These are phyloP conservation scores for Iphiclides podalirius DNA, from an alignment of 2,888 invertebrate species.

Conservation along the genomic window DNA sequence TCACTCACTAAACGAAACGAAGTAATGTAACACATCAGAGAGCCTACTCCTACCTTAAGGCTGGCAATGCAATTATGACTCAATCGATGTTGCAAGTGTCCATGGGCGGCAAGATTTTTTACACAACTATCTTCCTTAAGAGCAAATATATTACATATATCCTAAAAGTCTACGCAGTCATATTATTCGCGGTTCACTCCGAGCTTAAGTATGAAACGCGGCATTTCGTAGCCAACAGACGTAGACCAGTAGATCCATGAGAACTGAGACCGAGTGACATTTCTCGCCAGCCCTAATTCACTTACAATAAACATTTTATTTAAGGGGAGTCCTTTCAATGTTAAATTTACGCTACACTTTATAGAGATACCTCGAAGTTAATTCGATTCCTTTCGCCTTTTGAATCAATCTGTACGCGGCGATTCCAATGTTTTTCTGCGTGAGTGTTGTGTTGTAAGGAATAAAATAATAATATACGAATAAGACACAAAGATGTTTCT, in stretches of 20 bases:
- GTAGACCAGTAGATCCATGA: conserved; percentile 41
- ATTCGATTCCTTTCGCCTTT: conserved; percentile 12
- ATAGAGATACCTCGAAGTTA: conserved; percentile 11
- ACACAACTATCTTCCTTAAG: too few relatives aligned
- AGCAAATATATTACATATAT: too few relatives aligned
- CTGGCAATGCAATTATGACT: too few relatives aligned
- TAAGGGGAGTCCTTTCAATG: conserved; percentile 19
- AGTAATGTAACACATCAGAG: too few relatives aligned
- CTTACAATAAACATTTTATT: conserved; percentile 47
- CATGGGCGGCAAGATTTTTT: too few relatives aligned
- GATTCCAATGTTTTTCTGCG: too few relatives aligned
- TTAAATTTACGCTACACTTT: conserved; percentile 11
- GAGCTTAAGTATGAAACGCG: conserved; percentile 37
- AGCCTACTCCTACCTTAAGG: too few relatives aligned
- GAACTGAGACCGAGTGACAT: conserved; percentile 43
- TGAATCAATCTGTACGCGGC: not conserved
- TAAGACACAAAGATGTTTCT: not conserved
- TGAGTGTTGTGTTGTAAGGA: too few relatives aligned
- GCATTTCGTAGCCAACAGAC: not conserved
- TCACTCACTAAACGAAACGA: too few relatives aligned
- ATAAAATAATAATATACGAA: not conserved
- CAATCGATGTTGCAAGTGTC: too few relatives aligned
- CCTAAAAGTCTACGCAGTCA: too few relatives aligned
- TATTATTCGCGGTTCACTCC: too few relatives aligned
- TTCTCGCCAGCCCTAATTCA: conserved; percentile 33